A percentile compares a stretch with the other conserved stretches of the same genome.
Conservation (phyloP, 2,113 vertebrate species). For the Strix uralensis region DNA sequence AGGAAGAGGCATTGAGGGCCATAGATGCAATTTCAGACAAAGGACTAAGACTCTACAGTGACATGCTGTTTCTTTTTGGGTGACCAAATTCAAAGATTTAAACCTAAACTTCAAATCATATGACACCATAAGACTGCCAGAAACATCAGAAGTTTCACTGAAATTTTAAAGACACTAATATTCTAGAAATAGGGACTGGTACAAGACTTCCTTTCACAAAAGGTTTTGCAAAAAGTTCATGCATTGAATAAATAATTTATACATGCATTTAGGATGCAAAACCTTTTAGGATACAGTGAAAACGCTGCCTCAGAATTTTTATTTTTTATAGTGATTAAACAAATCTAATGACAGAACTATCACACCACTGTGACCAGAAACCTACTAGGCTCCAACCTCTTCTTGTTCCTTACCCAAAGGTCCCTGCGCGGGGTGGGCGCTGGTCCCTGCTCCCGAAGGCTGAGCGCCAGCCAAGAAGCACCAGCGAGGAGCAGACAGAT, state of each 20-base stretch:
- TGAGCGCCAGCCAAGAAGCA: neutral
- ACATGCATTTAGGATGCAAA: neutral
- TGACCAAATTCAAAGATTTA: neutral
- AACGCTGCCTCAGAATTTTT: rapidly evolving
- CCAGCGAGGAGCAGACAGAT: constrained; percentile 26
- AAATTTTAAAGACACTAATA: neutral
- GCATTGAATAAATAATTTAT: neutral
- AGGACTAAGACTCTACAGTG: neutral
- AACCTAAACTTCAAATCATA: neutral
- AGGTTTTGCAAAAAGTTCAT: neutral
- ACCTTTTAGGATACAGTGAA: neutral
- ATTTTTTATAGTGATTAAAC: neutral
- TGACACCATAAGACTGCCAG: neutral
- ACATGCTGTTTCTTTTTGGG: neutral
- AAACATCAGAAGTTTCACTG: neutral
- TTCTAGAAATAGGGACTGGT: neutral
- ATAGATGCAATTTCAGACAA: neutral
- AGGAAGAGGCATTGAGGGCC: neutral
- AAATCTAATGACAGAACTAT: neutral
- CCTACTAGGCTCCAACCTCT: neutral
- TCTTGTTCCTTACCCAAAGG: neutral
- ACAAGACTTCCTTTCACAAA: neutral
- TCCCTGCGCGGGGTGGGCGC: neutral
- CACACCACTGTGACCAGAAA: neutral
- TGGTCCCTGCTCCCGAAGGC: neutral